Conservation (phyloP, 2,888 invertebrate genomes). For the Sepioteuthis lessoniana region DNA sequence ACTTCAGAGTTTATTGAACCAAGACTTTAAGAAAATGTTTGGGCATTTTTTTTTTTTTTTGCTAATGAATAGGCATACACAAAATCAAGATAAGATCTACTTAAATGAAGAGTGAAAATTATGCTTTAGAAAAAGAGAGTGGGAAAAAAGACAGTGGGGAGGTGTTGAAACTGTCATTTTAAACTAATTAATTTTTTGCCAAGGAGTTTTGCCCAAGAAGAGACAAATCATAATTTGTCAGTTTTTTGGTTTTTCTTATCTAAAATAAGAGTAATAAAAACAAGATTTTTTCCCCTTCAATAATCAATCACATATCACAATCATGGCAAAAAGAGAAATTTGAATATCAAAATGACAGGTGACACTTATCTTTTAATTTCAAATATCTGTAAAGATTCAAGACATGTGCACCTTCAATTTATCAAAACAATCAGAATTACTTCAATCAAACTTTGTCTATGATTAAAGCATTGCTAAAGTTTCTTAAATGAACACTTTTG, state of each 20-base stretch:
- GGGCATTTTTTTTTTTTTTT: no score
- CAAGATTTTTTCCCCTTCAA: not conserved
- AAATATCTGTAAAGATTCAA: not conserved
- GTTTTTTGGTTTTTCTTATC: not conserved
- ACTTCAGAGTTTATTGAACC: not conserved
- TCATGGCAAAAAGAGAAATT: not conserved
- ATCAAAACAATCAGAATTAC: not conserved
- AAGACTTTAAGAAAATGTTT: not conserved
- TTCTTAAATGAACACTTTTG: not conserved
- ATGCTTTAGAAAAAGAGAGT: not conserved
- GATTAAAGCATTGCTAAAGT: not conserved
- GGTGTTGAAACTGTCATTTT: not conserved
- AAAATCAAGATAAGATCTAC: not conserved
- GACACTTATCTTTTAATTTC: not conserved
- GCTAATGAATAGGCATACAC: not conserved
- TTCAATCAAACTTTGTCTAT: not conserved
- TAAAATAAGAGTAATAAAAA: not conserved
- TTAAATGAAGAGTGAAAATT: not conserved
- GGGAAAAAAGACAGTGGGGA: not conserved
- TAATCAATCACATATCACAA: not conserved
- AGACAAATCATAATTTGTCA: not conserved
- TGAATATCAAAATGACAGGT: not conserved
- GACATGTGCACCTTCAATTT: not conserved
- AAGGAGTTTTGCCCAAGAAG: not conserved
- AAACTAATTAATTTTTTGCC: not conserved